Evolutionary conservation across 2,888 invertebrate species (phyloP).

Genomic region (Heteromyza rotundicornis): DNA sequence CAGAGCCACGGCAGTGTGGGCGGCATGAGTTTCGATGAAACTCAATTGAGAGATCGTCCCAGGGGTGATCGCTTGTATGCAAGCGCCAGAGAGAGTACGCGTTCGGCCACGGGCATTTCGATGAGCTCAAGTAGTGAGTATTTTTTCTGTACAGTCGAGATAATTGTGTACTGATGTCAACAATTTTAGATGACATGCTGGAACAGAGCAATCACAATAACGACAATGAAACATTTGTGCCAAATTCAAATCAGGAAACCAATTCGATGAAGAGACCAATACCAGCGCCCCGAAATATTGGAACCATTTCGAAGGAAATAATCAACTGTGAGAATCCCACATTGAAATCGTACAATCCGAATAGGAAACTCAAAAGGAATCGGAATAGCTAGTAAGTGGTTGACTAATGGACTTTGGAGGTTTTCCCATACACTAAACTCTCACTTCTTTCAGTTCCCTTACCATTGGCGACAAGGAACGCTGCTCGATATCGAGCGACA

Average conservation of each 20-base stretch:
- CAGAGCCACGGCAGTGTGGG: conserved; percentile 52
- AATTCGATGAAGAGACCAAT: conserved; percentile 53
- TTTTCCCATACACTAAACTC: neutral
- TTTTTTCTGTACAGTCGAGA: neutral
- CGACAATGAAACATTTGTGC: conserved; percentile 47
- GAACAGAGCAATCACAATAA: conserved; percentile 48
- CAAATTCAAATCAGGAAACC: conserved; percentile 46
- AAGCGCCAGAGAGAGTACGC: conserved; percentile 49
- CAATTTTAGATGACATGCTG: conserved; percentile 45
- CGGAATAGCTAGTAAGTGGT: conserved; percentile 54
- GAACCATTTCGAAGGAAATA: conserved; percentile 45
- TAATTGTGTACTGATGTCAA: neutral
- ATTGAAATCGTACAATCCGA: conserved; percentile 60
- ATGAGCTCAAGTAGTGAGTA: conserved; percentile 51
- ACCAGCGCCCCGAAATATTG: conserved; percentile 48
- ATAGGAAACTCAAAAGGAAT: conserved; percentile 60
- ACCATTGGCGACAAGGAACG: conserved; percentile 38
- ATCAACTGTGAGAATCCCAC: conserved; percentile 50
- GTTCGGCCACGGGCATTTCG: conserved; percentile 45
- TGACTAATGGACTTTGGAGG: neutral
- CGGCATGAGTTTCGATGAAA: conserved; percentile 47
- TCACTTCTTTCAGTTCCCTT: conserved; percentile 36
- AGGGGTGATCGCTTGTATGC: conserved; percentile 49
- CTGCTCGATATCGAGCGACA: conserved; percentile 46
- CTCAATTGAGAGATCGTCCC: conserved; percentile 42